A percentile compares a stretch with the other conserved stretches of the same genome.
phyloP scores from a whole-genome alignment of 2,113 vertebrate genomes.

The Eurystomus gularis region DNA sequence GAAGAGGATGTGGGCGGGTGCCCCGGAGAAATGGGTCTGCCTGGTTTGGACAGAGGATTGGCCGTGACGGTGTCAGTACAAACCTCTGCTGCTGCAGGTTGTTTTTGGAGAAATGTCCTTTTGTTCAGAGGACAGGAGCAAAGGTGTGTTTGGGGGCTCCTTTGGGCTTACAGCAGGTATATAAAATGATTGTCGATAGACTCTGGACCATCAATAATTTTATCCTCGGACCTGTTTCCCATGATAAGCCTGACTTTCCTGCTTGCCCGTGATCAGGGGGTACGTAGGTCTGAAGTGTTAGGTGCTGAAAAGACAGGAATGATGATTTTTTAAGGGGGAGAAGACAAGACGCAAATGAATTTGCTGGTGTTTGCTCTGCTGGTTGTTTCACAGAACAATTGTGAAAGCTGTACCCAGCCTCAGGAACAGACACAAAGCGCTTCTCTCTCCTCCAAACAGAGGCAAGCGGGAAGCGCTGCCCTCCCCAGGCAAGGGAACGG shows the following conservation, averaged over 20 bases:
- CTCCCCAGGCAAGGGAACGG: not conserved
- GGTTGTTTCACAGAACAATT: not conserved
- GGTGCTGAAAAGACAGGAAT: not conserved
- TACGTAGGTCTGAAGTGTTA: rapidly evolving
- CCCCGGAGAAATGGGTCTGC: rapidly evolving
- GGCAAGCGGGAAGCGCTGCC: not conserved
- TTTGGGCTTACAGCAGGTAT: not conserved
- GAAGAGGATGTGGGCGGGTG: rapidly evolving
- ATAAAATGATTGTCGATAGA: not conserved
- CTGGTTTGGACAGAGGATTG: not conserved
- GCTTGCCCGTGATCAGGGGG: too few species aligned
- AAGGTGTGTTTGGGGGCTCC: not conserved
- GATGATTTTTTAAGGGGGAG: not conserved
- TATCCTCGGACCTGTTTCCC: rapidly evolving
- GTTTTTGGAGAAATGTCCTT: not conserved
- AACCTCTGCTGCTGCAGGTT: not conserved
- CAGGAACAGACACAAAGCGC: not conserved
- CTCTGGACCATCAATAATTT: rapidly evolving
- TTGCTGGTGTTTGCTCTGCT: not conserved
- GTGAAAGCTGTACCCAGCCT: not conserved
- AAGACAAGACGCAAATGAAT: not conserved
- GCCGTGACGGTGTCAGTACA: rapidly evolving
- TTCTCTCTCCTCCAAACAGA: not conserved
- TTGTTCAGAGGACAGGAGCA: not conserved
- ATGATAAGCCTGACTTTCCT: not conserved